Percentiles rank a stretch among this genome's conserved stretches.
Conservation (phyloP, 37 sponge, comb jelly and placozoan genomes). For the Mnemiopsis leidyi region DNA sequence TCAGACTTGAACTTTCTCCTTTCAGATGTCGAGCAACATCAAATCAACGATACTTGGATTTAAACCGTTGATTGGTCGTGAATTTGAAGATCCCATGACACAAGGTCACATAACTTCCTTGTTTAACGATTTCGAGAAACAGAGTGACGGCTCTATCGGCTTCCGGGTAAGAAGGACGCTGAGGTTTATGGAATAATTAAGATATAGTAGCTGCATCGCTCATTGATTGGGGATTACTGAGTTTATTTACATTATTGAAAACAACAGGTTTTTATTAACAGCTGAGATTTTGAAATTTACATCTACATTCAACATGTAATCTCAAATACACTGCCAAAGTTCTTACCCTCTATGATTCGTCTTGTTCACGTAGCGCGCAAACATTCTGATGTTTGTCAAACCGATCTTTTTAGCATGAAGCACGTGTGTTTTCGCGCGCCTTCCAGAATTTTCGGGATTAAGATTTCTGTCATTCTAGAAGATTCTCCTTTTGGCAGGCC, state of each 20-base stretch:
- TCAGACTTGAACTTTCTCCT: no score
- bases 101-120: slow-evolving; percentile 72
- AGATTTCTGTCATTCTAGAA: background rate
- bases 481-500: background rate
- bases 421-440: background rate
- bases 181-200: no score
- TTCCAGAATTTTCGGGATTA: background rate
- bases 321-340: no score
- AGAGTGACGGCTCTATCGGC: slow-evolving; percentile 72
- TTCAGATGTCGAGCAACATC: slow-evolving; percentile 69
- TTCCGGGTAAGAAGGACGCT: slow-evolving; percentile 78
- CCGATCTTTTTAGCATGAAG: background rate
- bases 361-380: background rate
- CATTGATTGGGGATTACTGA: no score
- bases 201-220: no score
- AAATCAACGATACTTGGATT: slow-evolving; percentile 85
- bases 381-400: background rate
- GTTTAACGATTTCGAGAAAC: slow-evolving; percentile 73
- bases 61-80: slow-evolving; percentile 80
- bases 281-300: no score
- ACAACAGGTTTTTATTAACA: no score
- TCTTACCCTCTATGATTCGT: no score
- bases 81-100: slow-evolving; percentile 85
- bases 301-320: no score
- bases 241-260: no score